Evolutionary conservation across 2,113 vertebrate genomes (phyloP), one percentile per base, ranked within the genome.

Genomic region (Callospermophilus lateralis): DNA sequence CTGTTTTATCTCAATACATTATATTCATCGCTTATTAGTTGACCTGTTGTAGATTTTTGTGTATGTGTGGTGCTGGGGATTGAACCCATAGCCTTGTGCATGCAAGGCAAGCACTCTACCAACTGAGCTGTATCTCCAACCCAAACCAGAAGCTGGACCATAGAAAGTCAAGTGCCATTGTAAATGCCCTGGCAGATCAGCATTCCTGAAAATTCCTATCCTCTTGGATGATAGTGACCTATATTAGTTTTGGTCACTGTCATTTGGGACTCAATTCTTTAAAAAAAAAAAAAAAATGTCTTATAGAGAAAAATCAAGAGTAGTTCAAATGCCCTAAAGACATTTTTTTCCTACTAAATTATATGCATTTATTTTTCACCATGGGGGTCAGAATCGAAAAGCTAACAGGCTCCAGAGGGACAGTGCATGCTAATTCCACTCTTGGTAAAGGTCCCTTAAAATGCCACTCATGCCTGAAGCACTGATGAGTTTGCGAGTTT

Each of bases 351-450:
- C 88, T 67, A 91, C 92, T 93, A 98, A 98, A 98, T 97, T 78
- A 95, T 96, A 97, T 93, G 97, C 87, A 32, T 94, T 96, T 97
- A 96, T 97, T 97, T 97, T 89, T 88, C 85, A 96, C 97, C 20
- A 0, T 51, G 74, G 96, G 95, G 97, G 87, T 93, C 89, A 96
- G 98, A 97, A 97, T 94, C 68, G 91, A 97, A 98, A 89, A 98
- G 96, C 95, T 98, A 98, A 98, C 98, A 98, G 98, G 97, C 96
- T 98, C 98, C 98, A 89, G 90, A 97, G 98, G 98, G 98, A 98
- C 3, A 15, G 63, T 65, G 84, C 87, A 98, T 97, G 97, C 88
- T 98, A 98, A 98, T 98, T 98, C 96, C 84, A 73, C 94, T 98
- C 97, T 95, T 98, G 96, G 97, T 93, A 98, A 97, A 98, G 93